Conservation (phyloP, 2,797 vertebrate genomes). For the Cephalopachus bancanus region DNA sequence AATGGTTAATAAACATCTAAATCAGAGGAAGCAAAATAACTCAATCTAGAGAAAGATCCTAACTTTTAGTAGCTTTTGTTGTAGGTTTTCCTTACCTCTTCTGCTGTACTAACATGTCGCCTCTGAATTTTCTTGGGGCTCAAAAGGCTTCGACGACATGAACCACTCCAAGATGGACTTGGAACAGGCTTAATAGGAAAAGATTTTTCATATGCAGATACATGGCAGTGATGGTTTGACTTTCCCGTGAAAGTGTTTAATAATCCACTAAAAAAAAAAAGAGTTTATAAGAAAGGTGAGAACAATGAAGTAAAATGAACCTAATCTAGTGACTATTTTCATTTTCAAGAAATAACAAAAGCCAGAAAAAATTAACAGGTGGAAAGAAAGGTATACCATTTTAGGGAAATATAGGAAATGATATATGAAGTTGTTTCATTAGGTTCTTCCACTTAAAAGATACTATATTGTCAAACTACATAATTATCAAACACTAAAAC, state of each 20-base stretch:
- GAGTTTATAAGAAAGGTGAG: constrained; percentile 57
- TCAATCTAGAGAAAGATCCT: neutral
- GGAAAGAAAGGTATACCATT: neutral
- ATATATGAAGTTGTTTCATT: neutral
- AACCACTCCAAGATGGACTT: constrained; percentile 91
- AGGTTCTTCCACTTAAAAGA: constrained; percentile 16
- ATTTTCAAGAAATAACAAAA: constrained; percentile 66
- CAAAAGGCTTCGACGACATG: constrained; percentile 88
- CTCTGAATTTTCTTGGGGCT: constrained; percentile 89
- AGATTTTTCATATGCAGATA: constrained; percentile 92
- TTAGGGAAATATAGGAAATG: neutral
- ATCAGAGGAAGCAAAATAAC: neutral
- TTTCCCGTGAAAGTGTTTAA: constrained; percentile 86
- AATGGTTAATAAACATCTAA: neutral
- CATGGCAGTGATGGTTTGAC: constrained; percentile 85
- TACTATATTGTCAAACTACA: constrained; percentile 24
- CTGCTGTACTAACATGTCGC: constrained; percentile 91
- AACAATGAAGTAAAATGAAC: constrained; percentile 62
- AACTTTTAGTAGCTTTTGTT: neutral
- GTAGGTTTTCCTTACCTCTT: constrained; percentile 91
- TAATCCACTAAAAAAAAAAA: constrained; percentile 81
- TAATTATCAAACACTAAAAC: constrained; percentile 61
- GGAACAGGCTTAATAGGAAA: constrained; percentile 95
- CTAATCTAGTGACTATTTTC: constrained; percentile 55
- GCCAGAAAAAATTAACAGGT: constrained; percentile 18